Percentiles rank a stretch among this genome's conserved stretches.
phyloP scores from a whole-genome alignment of 92 coral and sea anemone species.

The Porites divaricata region DNA sequence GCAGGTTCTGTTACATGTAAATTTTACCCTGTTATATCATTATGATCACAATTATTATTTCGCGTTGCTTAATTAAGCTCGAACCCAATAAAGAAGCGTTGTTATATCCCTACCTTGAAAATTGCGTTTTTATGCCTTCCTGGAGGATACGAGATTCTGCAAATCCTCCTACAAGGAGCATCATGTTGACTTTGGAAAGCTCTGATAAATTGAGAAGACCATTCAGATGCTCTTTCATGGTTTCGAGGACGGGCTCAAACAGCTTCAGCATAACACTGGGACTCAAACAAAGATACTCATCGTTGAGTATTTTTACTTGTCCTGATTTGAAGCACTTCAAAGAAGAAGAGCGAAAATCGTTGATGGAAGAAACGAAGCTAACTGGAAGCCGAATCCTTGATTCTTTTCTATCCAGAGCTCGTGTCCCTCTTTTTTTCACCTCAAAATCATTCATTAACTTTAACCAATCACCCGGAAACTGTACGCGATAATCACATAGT shows the following conservation, averaged over 20 bases:
- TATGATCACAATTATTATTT: too few relatives aligned
- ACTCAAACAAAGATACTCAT: slow-evolving; percentile 70
- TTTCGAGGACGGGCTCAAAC: slow-evolving; percentile 65
- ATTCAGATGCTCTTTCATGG: slow-evolving; percentile 59
- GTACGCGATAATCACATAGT: slow-evolving; percentile 50
- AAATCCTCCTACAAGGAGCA: slow-evolving; percentile 85
- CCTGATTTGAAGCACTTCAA: slow-evolving; percentile 29
- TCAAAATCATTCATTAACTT: slow-evolving; percentile 71
- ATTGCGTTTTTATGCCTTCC: slow-evolving; percentile 52
- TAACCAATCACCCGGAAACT: slow-evolving; percentile 72
- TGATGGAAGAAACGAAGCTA: slow-evolving; percentile 54
- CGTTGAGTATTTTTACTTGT: slow-evolving; percentile 51
- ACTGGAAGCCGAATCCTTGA: slow-evolving; percentile 66
- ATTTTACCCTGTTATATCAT: too few relatives aligned
- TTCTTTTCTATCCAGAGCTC: slow-evolving; percentile 52
- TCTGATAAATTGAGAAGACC: slow-evolving; percentile 37
- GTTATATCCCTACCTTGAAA: slow-evolving; percentile 18
- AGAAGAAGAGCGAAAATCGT: slow-evolving; percentile 39
- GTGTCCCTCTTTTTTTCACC: slow-evolving; percentile 62
- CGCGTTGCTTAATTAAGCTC: too few relatives aligned
- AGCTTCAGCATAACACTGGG: slow-evolving; percentile 54
- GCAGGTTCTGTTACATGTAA: too few relatives aligned
- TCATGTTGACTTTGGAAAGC: slow-evolving; percentile 53
- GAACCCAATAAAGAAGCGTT: too few relatives aligned
- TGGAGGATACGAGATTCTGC: slow-evolving; percentile 70